Evolutionary conservation across 2,797 vertebrate genomes (phyloP), one percentile per base, ranked within the genome.

Genomic region (Coregonus ussuriensis): DNA sequence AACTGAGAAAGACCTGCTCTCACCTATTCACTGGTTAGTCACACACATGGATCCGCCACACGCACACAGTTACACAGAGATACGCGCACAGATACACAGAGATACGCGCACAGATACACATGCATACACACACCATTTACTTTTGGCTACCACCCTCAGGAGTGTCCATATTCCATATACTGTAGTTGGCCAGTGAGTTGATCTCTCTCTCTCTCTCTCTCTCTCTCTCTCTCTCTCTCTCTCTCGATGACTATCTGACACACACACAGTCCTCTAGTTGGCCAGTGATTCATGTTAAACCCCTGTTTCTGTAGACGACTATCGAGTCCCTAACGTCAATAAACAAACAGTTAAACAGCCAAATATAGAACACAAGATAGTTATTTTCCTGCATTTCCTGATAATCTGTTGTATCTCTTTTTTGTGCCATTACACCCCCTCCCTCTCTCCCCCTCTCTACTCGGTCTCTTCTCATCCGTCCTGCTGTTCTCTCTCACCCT

Each of bases 11-110:
- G 91, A 95, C 95, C 1, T 98, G 95, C 88, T 87, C 95, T 0
- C 95, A 99, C 87, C 96, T 99, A 37, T 99, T 99, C 87, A 99
- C 98, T 54, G 95, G 98, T 97, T 74, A 87, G 83, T 75, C 62
- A 56, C n/a, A 75, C 62, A 47, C 15, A 75, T 33, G 15, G 29
- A 59, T 54, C 15, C 72, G 3, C 25, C 14, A 3, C 18, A 59
- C 52, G 62, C 53, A 21, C 53, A 73, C 53, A 74, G 53, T 62
- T 54, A 59, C 54, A 62, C 72, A 56, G 21, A 59, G 29, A 63
- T n/a, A 6, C 6, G 11, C 33, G 52, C 35, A 47, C 16, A 74
- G 15, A 74, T 21, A 66, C 18, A 25, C 33, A 29, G 21, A 59
- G 29, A 63, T n/a, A 6, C 6, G 11, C 33, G 52, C 35, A 47